Conservation (phyloP, 92 coral and sea anemone genomes). For the Bergia puertoricense region DNA sequence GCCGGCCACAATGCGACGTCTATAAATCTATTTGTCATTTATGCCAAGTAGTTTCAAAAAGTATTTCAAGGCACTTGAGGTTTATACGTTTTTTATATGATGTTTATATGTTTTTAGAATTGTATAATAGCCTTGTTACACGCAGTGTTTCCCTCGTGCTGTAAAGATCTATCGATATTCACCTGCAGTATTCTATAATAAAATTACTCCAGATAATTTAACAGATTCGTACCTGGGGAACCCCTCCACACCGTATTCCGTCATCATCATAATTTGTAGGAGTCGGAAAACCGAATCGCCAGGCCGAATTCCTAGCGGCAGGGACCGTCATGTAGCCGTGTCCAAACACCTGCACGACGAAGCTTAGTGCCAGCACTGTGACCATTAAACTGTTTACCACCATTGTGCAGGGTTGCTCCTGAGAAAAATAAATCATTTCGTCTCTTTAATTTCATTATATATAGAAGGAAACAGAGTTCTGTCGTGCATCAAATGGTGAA, state of each 20-base stretch:
- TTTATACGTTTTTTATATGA: no score
- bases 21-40: no score
- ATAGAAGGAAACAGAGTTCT: not conserved
- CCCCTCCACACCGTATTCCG: conserved; percentile 29
- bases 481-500: not conserved
- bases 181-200: no score
- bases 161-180: no score
- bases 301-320: conserved; percentile 25
- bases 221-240: not conserved
- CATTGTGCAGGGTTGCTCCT: not conserved
- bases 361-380: not conserved
- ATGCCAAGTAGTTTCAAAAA: no score
- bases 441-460: not conserved
- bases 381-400: not conserved
- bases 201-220: no score
- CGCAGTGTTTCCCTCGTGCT: no score
- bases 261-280: conserved; percentile 8
- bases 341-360: conserved; percentile 4
- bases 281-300: conserved; percentile 5
- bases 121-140: no score
- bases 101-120: no score
- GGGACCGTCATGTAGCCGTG: conserved; percentile 31
- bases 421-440: not conserved
- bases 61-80: no score
- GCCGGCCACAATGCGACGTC: no score